phyloP scores from a whole-genome alignment of 2,888 invertebrate genomes.

The Pegoplata infirma region DNA sequence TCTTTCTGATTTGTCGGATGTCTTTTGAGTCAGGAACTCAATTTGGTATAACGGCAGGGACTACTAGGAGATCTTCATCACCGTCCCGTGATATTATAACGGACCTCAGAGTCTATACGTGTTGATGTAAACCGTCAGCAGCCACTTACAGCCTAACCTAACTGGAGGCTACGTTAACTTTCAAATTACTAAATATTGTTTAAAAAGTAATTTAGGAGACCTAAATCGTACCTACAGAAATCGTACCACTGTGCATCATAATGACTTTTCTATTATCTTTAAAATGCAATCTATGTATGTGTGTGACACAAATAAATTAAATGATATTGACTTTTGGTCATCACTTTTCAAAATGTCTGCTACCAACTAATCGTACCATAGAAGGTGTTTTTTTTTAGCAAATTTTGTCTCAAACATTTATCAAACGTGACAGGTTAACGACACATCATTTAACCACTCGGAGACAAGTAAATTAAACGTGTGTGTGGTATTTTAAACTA shows the following conservation, averaged over 20 bases:
- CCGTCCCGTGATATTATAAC: too few species aligned
- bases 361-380: neutral
- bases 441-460: neutral
- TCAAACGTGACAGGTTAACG: neutral
- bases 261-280: neutral
- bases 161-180: too few species aligned
- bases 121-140: too few species aligned
- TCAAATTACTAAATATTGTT: too few species aligned
- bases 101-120: too few species aligned
- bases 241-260: neutral
- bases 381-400: neutral
- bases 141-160: too few species aligned
- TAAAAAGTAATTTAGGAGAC: too few species aligned
- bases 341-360: neutral
- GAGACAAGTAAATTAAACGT: constrained; percentile 46
- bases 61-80: too few species aligned
- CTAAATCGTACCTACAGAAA: too few species aligned
- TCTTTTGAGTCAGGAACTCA: too few species aligned
- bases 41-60: too few species aligned
- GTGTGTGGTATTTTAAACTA: constrained; percentile 46
- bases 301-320: neutral
- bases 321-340: neutral
- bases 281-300: neutral
- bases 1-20: too few species aligned
- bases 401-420: neutral